Base-by-base conservation (phyloP, 2,797 vertebrate species). In the Oophaga sylvatica region DNA sequence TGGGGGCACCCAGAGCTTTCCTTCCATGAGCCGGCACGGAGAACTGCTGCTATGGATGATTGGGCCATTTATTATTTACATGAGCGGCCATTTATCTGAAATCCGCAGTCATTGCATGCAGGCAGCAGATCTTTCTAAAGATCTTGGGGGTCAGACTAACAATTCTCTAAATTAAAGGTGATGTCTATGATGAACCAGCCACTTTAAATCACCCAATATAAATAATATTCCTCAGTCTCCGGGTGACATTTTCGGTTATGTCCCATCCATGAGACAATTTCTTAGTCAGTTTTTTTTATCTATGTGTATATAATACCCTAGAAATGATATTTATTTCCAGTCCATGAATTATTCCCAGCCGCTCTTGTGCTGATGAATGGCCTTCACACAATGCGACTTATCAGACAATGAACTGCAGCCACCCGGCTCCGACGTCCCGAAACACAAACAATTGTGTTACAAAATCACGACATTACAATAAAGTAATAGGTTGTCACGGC, bases 401-500 rank as follows among this genome's bases (percentile, higher is more conserved):
- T 41, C 35, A 45, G 70, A 41, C 35, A 11, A 13, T 45, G 71
- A 75, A 48, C 35, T 7, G 45, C 22, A 0, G 1, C 22, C 20
- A 56, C 48, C 45, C 22, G 12, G 13, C 45, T 26, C 45, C 12
- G 5, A 2, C 12, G 41, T 56, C 48, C 75, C 75, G 56, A 56
- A 77, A 77, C 75, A 26, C 75, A 53, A 16, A 56, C 22, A 56
- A 56, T 26, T 26, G 45, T 77, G 53, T 26, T 77, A 26, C 75
- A 77, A 17, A 53, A 11, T 26, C 53, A 56, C 26, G 75, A 56
- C 75, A 77, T 75, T 75, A 75, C 20, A 75, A 48, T 45, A 75
- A 75, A 4, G 71, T 75, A 75, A 48, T 77, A 77, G 75, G 48
- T 56, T 77, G 75, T 56, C 75, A 56, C 75, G 15, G 45, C 45